phyloP scores from a whole-genome alignment of 2,113 vertebrate genomes.

The Heterotilapia buettikoferi region DNA sequence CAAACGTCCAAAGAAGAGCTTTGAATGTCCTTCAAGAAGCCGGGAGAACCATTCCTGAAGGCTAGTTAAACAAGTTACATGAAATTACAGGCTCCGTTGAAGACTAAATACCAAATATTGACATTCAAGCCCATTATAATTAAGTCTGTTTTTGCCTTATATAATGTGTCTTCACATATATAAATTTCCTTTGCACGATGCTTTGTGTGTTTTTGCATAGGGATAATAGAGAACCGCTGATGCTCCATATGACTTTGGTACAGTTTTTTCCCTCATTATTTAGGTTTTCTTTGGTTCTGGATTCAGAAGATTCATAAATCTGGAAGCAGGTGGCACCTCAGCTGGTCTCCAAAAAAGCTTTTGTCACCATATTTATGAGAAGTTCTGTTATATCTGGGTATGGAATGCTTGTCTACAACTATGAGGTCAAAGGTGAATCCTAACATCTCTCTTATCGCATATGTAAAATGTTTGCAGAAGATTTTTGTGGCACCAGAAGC shows the following conservation, averaged over 20 bases:
- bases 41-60: accelerated
- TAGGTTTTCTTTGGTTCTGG: neutral
- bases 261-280: neutral
- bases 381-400: neutral
- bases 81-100: neutral
- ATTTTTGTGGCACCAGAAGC: neutral
- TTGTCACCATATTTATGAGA: neutral
- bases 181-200: neutral
- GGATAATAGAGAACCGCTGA: neutral
- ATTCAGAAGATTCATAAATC: neutral
- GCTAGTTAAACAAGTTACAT: neutral
- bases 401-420: neutral
- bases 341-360: neutral
- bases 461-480: neutral
- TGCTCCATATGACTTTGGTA: neutral
- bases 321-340: neutral
- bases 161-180: neutral
- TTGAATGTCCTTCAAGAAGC: neutral
- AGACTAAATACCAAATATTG: neutral
- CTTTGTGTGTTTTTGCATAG: neutral
- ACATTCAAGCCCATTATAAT: neutral
- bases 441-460: neutral
- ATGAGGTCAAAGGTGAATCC: neutral
- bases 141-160: neutral
- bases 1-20: neutral